Conservation (phyloP, 2,113 vertebrate species). For the Sapayoa aenigma region DNA sequence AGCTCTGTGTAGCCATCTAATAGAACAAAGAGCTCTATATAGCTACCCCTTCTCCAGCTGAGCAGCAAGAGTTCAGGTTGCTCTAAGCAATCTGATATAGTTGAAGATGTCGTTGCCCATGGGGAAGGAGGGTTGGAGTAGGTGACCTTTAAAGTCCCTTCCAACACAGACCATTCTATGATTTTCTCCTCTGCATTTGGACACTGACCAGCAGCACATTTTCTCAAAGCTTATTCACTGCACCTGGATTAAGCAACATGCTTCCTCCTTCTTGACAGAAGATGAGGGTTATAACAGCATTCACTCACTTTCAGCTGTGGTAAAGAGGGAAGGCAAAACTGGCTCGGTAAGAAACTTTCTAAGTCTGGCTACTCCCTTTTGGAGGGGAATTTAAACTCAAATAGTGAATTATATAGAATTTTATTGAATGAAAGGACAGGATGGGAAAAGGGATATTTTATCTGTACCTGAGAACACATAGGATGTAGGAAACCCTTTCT, state of each 20-base stretch:
- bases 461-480: neutral
- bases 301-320: neutral
- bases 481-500: neutral
- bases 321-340: neutral
- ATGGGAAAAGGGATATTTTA: neutral
- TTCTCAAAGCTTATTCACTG: neutral
- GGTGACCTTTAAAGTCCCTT: neutral
- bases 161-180: neutral
- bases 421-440: neutral
- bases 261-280: neutral
- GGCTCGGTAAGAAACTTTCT: neutral
- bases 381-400: neutral
- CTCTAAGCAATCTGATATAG: neutral
- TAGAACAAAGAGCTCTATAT: neutral
- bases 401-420: neutral
- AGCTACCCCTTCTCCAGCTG: neutral
- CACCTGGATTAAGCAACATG: neutral
- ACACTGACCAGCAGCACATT: neutral
- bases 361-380: neutral
- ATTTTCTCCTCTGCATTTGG: neutral
- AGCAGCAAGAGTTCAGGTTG: neutral
- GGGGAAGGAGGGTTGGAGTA: fast-evolving
- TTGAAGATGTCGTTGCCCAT: neutral
- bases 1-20: neutral
- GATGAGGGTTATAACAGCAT: neutral